Base-by-base conservation (phyloP, 2,888 invertebrate genomes). In the Stictocephala bisonia region DNA sequence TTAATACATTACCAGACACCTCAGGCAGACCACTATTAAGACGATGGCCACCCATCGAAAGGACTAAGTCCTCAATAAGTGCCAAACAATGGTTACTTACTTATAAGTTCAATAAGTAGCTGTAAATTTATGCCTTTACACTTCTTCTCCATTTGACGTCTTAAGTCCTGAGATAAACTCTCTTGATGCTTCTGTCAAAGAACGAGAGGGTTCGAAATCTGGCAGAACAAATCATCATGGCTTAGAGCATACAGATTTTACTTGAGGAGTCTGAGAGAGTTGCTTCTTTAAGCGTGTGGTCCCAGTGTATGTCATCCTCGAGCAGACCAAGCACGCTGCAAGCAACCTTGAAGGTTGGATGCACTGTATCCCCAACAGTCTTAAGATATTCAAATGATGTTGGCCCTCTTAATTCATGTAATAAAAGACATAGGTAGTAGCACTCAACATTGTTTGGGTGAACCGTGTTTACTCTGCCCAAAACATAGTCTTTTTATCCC, bases 231-330 rank as follows among this genome's bases (percentile, higher is more conserved):
- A 75, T 40, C 13, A 76, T 67, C 18, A 66, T 67, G 26, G 73
- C 64, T 68, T 74, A 70, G 27, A 74, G 48, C 22, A 72, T 22
- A 11, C 74, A 44, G 24, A 73, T 58, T 41, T 76, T 51, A 15
- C 24, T 24, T 26, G 71, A 27, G 64, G 79, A 78, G 60, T 76
- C 76, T 41, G 48, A 41, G 41, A 73, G 27, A 6, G 77, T 74
- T 26, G 78, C 78, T 71, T 84, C 82, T 64, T 78, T 75, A 68
- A 82, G 69, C 56, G 79, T 78, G 26, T 40, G 66, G 69, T 80
- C 74, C 82, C 82, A 83, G 53, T 82, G 80, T 27, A 74, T 3
- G 51, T 79, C 78, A 69, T 76, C 75, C 72, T 79, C 79, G 9
- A 79, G 77, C 69, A 79, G 75, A 11, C 81, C 80, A 29, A 77